These are phyloP conservation scores for Athripsodes cinereus DNA, from an alignment of 2,888 invertebrate species.

Conservation along the genomic window DNA sequence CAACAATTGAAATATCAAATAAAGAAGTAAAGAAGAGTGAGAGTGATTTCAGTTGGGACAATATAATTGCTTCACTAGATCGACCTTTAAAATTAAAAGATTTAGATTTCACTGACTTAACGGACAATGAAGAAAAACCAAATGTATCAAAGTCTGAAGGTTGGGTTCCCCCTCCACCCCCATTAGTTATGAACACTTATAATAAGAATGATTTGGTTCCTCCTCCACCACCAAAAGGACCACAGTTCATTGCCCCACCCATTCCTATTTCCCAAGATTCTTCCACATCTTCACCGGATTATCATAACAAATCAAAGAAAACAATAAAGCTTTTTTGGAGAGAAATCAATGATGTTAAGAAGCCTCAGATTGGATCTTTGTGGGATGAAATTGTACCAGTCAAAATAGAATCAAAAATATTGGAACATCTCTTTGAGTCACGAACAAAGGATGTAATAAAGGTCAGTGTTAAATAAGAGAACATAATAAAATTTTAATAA, in stretches of 20 bases:
- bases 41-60: conserved; percentile 95
- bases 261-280: conserved; percentile 33
- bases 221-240: conserved; percentile 46
- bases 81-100: conserved; percentile 83
- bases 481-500: neutral
- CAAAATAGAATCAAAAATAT: conserved; percentile 81
- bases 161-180: conserved; percentile 58
- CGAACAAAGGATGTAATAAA: conserved; percentile 93
- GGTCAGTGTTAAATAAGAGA: conserved; percentile 50
- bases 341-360: conserved; percentile 74
- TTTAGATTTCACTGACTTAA: conserved; percentile 93
- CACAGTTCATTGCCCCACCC: conserved; percentile 24
- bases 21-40: conserved; percentile 78
- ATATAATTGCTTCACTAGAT: conserved; percentile 68
- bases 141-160: conserved; percentile 53
- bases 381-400: conserved; percentile 89
- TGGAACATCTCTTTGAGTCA: conserved; percentile 96
- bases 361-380: conserved; percentile 59
- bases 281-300: conserved; percentile 28
- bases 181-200: conserved; percentile 55
- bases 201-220: conserved; percentile 40
- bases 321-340: conserved; percentile 98
- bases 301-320: conserved; percentile 73
- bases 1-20: conserved; percentile 38
- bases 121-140: conserved; percentile 73